phyloP scores from a whole-genome alignment of 2,888 invertebrate genomes.

The Parnassius smintheus region DNA sequence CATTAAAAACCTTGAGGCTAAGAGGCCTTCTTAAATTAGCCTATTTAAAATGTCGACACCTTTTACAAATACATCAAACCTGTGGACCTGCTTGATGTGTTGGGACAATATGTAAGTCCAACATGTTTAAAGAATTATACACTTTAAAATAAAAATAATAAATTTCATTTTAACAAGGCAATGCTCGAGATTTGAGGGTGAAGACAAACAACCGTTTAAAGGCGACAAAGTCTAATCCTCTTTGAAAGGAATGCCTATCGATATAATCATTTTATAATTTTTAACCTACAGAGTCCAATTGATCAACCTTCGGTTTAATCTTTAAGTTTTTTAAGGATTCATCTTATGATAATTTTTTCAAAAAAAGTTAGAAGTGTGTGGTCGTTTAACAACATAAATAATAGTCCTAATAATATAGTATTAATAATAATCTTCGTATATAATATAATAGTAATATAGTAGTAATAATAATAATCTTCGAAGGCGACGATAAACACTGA shows the following conservation, averaged over 20 bases:
- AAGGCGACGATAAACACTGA: too few relatives aligned
- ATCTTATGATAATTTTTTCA: too few relatives aligned
- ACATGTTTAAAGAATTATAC: conserved; percentile 26
- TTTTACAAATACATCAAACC: conserved; percentile 54
- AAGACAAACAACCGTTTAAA: conserved; percentile 23
- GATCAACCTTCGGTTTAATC: conserved; percentile 14
- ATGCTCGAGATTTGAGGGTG: not conserved
- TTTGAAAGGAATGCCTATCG: conserved; percentile 23
- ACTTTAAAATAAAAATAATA: conserved; percentile 15
- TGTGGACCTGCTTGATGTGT: conserved; percentile 51
- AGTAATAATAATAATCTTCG: too few relatives aligned
- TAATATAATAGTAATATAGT: too few relatives aligned
- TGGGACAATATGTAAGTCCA: conserved; percentile 42
- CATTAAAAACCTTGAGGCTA: conserved; percentile 13
- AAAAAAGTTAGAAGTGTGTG: too few relatives aligned
- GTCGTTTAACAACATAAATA: too few relatives aligned
- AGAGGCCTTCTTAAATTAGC: conserved; percentile 40
- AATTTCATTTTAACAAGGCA: not conserved
- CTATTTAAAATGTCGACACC: conserved; percentile 46
- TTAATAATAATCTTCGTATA: too few relatives aligned
- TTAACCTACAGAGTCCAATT: conserved; percentile 17
- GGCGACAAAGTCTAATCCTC: conserved; percentile 24
- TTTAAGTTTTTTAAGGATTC: not conserved
- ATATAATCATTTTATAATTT: conserved; percentile 17
- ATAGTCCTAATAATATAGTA: too few relatives aligned